Base-by-base conservation (phyloP, 2,113 vertebrate species). In the Scomber scombrus region DNA sequence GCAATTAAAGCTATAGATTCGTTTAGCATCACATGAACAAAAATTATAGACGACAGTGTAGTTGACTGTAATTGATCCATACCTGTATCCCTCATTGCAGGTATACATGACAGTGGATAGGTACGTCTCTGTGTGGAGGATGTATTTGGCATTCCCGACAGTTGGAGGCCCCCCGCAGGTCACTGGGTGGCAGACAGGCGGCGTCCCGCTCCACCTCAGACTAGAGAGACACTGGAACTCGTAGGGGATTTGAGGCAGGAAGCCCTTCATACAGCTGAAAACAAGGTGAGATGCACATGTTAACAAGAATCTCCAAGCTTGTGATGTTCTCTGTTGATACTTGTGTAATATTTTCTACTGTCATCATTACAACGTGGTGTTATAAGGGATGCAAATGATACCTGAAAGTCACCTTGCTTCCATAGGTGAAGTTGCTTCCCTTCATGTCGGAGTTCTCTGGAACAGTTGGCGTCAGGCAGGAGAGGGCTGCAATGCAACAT, bases 41-140 rank as follows among this genome's bases (percentile, higher is more conserved):
- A 34, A 34, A 7, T 34, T n/a, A n/a, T n/a, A 34, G 31, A 34
- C 31, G 11, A 40, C 43, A 56, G 2, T 21, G 18, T 12, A 34
- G 46, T 19, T 50, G 57, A 51, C 0, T 2, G 34, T 71, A 1
- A n/a, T 63, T 13, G 47, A 40, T 67, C n/a, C 80, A 94, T 98
- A 99, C 98, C 97, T 98, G 91, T 97, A 99, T 85, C 97, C 98
- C 16, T 85, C 93, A 19, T 93, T 85, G 79, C 98, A 99, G 5
- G 81, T 95, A 75, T 99, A 99, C 0, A 89, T 94, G 1, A 95
- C 93, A 26, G 90, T 95, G 29, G 98, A 98, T 82, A 95, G 94
- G 81, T 97, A 99, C 10, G 95, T 94, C 57, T 94, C 93, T 21
- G 95, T 95, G 63, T 76, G 95, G 31, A 96, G 58, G 16, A 63